These are phyloP conservation scores for Athene noctua DNA, from an alignment of 2,113 vertebrate genomes.

Conservation along the genomic window DNA sequence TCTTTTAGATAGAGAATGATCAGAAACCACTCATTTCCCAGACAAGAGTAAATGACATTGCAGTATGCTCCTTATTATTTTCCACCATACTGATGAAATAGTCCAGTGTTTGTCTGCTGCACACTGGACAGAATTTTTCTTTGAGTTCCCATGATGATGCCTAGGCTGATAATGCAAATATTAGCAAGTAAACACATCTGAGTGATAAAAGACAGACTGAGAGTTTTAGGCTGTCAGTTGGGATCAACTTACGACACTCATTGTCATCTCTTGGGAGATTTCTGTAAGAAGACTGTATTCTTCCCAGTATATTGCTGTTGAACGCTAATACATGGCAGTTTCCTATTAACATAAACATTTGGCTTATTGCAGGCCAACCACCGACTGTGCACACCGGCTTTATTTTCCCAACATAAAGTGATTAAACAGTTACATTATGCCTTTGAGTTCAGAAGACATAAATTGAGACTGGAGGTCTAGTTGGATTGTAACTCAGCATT, in stretches of 20 bases:
- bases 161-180: not conserved
- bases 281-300: not conserved
- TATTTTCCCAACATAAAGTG: constrained; percentile 8
- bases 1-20: not conserved
- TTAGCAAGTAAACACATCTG: not conserved
- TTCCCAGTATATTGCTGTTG: not conserved
- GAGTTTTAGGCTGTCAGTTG: not conserved
- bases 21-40: not conserved
- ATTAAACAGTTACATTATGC: not conserved
- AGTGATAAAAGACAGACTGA: not conserved
- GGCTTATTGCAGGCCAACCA: not conserved
- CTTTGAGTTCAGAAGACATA: not conserved
- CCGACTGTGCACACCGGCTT: not conserved
- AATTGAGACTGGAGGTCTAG: not conserved
- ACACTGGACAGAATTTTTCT: not conserved
- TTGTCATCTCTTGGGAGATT: not conserved
- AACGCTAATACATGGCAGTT: not conserved
- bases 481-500: not conserved
- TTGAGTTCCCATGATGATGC: not conserved
- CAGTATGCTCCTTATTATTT: not conserved
- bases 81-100: not conserved
- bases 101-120: not conserved
- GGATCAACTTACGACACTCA: not conserved
- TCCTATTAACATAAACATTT: not conserved
- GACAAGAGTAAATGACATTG: not conserved